Evolutionary conservation across 1,140 invertebrate genomes (phyloP).

Genomic region (Asobara japonica): DNA sequence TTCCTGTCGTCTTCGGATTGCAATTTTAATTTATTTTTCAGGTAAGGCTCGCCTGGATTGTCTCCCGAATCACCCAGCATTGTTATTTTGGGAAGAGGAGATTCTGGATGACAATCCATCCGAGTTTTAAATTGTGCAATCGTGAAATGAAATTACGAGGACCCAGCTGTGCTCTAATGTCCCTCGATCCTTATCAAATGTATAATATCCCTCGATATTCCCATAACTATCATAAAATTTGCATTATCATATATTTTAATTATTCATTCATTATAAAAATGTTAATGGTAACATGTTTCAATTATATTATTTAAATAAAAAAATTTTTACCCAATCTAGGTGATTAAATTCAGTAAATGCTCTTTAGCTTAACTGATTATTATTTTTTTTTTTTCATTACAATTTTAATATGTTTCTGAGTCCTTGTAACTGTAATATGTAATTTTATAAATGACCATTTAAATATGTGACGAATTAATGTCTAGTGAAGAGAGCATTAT

Average conservation of each 20-base stretch:
- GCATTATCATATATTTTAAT: neutral
- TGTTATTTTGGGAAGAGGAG: too few relatives aligned
- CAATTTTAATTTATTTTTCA: too few relatives aligned
- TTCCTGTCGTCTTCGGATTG: too few relatives aligned
- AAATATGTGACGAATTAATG: constrained; percentile 7
- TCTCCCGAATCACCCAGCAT: too few relatives aligned
- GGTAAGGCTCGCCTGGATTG: too few relatives aligned
- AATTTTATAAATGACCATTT: constrained; percentile 29
- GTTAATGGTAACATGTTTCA: neutral
- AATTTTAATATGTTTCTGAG: constrained; percentile 38
- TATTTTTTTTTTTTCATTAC: too few relatives aligned
- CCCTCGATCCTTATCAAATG: neutral
- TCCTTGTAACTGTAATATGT: constrained; percentile 27
- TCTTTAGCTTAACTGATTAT: neutral
- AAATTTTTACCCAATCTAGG: neutral
- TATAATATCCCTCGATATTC: neutral
- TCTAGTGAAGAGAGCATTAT: constrained; percentile 1
- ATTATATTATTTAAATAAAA: neutral
- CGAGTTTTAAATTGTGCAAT: constrained; percentile 45
- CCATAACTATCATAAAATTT: neutral
- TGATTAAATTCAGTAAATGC: neutral
- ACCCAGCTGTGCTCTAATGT: constrained; percentile 38
- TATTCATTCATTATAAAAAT: neutral
- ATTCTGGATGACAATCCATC: too few relatives aligned
- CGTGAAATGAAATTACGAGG: constrained; percentile 39